A percentile compares a stretch with the other conserved stretches of the same genome.
These are phyloP conservation scores for Vannuccia rotundouncinata DNA, from an alignment of 2,888 invertebrate genomes.

Conservation along the genomic window DNA sequence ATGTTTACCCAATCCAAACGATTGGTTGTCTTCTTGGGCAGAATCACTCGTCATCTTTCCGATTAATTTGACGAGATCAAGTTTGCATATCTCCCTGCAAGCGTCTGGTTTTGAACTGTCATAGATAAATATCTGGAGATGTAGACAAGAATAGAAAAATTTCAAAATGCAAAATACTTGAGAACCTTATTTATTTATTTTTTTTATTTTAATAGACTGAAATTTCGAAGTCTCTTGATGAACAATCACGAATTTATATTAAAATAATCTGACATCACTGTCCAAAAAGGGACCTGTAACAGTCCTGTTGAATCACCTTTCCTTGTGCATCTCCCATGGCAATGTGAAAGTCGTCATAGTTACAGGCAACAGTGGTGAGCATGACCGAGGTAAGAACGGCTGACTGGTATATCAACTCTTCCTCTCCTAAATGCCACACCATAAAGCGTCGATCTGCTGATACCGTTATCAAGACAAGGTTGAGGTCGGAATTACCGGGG, in stretches of 20 bases:
- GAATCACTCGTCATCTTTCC: too few species aligned
- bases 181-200: too few species aligned
- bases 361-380: background rate
- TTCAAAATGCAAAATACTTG: background rate
- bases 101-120: background rate
- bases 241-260: too few species aligned
- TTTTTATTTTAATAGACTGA: too few species aligned
- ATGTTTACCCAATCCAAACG: too few species aligned
- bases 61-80: too few species aligned
- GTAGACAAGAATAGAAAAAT: background rate
- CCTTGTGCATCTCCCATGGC: background rate
- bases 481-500: too few species aligned
- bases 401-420: constrained; percentile 10
- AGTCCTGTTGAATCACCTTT: background rate
- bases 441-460: background rate
- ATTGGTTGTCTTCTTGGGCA: too few species aligned
- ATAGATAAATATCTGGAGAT: background rate
- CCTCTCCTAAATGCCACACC: background rate
- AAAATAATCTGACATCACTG: too few species aligned
- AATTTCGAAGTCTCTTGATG: too few species aligned
- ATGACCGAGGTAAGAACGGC: background rate
- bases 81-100: background rate
- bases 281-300: background rate
- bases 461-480: background rate
- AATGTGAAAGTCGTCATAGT: background rate